Conservation (phyloP, 2,113 vertebrate genomes). For the Nesogale talazaci region DNA sequence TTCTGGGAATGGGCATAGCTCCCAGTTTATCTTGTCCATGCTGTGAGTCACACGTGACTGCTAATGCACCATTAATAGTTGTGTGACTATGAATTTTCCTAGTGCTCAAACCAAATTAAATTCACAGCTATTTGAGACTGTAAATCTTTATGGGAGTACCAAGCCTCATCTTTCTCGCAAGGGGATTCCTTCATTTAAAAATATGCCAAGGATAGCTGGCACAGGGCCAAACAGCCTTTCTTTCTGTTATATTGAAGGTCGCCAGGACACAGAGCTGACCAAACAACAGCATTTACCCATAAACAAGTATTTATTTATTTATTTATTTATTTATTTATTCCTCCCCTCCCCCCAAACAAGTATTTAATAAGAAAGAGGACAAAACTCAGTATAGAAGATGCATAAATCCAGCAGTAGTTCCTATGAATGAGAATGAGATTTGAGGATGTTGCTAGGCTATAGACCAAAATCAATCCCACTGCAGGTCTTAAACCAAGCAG, state of each 20-base stretch:
- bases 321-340: too few relatives aligned
- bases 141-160: too few relatives aligned
- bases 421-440: background rate
- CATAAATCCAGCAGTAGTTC: background rate
- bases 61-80: background rate
- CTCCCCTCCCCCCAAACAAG: too few relatives aligned
- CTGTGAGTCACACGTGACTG: conserved; percentile 13
- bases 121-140: too few relatives aligned
- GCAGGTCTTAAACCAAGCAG: too few relatives aligned
- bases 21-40: conserved; percentile 32
- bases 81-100: background rate
- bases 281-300: background rate
- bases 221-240: background rate
- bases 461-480: too few relatives aligned
- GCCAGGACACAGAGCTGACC: background rate
- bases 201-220: background rate
- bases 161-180: too few relatives aligned
- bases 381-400: background rate
- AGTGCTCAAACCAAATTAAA: background rate
- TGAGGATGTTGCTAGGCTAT: background rate
- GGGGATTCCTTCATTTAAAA: conserved; percentile 11
- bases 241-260: background rate
- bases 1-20: background rate
- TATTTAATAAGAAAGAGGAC: conserved; percentile 1
- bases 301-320: background rate